Conservation (phyloP, 2,113 vertebrate species). For the Anser cygnoides region DNA sequence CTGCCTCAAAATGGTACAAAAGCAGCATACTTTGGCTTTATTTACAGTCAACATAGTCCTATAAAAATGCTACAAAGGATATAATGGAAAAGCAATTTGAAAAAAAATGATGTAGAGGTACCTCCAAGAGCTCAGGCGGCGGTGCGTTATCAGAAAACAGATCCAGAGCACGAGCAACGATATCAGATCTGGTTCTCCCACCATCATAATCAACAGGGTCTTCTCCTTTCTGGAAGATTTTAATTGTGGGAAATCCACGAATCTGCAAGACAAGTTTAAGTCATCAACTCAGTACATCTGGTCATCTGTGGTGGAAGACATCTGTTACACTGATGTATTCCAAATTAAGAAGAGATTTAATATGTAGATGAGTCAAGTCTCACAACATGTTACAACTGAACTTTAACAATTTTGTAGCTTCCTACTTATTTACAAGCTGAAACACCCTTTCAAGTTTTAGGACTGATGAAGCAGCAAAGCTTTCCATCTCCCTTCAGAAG, state of each 20-base stretch:
- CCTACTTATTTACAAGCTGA: background rate
- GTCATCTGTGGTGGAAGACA: background rate
- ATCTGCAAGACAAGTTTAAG: conserved; percentile 77
- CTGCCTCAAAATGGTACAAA: background rate
- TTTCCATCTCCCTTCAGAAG: background rate
- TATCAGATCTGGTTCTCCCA: conserved; percentile 87
- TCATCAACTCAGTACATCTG: background rate
- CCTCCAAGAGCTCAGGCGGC: conserved; percentile 90
- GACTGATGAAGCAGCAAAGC: background rate
- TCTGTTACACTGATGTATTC: background rate
- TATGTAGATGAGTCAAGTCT: accelerated
- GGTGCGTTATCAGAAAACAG: conserved; percentile 92
- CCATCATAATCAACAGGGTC: conserved; percentile 92
- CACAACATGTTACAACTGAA: background rate
- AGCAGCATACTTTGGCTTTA: background rate
- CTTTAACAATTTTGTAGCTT: background rate
- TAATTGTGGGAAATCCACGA: conserved; percentile 94
- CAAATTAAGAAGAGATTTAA: background rate
- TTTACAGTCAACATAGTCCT: background rate
- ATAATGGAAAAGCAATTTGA: background rate
- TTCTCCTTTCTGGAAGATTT: conserved; percentile 95
- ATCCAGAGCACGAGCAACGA: conserved; percentile 87
- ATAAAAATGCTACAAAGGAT: background rate
- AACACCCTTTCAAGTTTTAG: background rate
- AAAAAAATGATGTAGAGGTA: conserved; percentile 32